Evolutionary conservation across 2,888 invertebrate species (phyloP), one percentile per base, ranked within the genome.

Genomic region (Noctuana brunneofusca): DNA sequence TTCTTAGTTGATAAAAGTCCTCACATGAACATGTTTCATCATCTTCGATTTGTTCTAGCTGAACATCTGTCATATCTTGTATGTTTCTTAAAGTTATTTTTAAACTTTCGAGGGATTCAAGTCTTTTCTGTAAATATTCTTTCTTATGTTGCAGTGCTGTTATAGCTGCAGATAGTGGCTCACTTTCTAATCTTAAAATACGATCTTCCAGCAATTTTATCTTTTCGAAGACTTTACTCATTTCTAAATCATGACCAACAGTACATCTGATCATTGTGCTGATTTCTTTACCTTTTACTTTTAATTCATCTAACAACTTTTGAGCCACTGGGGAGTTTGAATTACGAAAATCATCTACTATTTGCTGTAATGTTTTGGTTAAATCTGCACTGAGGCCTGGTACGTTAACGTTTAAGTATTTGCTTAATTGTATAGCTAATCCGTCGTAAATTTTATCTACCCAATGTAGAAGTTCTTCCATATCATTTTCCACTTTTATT

Each of bases 391-490:
- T 66, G 24, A 89, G 69, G 63, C 80, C 74, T 16, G 83, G 80
- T 16, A 79, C 68, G 63, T 82, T 74, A 18, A 81, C 63, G 65
- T 81, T 81, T 18, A 88, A 70, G 63, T 86, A 80, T 66, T 83
- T 84, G 54, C 80, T 79, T 22, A 89, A 64, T 49, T 72, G 71
- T 9, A 78, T 69, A n/a, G 84, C 76, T 22, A 89, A 64, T 22
- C 72, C 79, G 73, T 90, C 89, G 60, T 81, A 72, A 58, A 86
- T 85, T 76, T 80, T 85, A 69, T 91, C 91, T 50, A 87, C 64
- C 89, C 89, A 91, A 32, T 75, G 59, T 18, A 87, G 71, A 46
- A 90, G 75, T 63, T 89, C 83, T 48, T 87, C 82, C 1, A 72
- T 66, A 49, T 72, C 72, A 27, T 72, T 68, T 20, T 71, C 71